Conservation (phyloP, 2,113 vertebrate species). For the Apus apus region DNA sequence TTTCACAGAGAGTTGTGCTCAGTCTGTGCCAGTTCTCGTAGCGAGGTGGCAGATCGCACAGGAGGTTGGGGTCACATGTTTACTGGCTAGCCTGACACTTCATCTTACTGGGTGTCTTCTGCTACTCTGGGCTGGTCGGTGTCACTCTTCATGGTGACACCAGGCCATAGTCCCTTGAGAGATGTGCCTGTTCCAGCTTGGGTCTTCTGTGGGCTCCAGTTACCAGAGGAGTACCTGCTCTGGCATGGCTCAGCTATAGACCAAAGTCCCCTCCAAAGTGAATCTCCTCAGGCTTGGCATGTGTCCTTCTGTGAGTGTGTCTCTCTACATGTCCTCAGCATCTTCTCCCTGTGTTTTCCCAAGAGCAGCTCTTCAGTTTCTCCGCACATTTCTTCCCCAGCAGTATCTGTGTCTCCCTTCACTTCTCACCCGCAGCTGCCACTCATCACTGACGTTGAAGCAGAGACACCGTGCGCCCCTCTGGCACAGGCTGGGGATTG, state of each 20-base stretch:
- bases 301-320: neutral
- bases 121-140: neutral
- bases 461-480: neutral
- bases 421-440: neutral
- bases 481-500: neutral
- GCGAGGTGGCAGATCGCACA: neutral
- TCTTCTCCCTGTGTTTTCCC: neutral
- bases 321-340: neutral
- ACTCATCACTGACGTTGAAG: neutral
- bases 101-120: neutral
- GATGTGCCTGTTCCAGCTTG: neutral
- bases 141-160: neutral
- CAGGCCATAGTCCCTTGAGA: neutral
- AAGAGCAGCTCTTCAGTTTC: slow-evolving; percentile 7
- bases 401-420: neutral
- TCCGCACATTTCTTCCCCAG: neutral
- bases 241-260: neutral
- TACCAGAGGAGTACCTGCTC: neutral
- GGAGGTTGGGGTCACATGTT: neutral
- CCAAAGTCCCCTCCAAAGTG: neutral
- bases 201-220: neutral
- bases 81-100: neutral
- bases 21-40: neutral
- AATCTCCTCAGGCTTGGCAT: neutral
- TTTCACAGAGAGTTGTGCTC: neutral